Evolutionary conservation across 1,140 invertebrate genomes (phyloP).

Genomic region (Micrasema longulum): DNA sequence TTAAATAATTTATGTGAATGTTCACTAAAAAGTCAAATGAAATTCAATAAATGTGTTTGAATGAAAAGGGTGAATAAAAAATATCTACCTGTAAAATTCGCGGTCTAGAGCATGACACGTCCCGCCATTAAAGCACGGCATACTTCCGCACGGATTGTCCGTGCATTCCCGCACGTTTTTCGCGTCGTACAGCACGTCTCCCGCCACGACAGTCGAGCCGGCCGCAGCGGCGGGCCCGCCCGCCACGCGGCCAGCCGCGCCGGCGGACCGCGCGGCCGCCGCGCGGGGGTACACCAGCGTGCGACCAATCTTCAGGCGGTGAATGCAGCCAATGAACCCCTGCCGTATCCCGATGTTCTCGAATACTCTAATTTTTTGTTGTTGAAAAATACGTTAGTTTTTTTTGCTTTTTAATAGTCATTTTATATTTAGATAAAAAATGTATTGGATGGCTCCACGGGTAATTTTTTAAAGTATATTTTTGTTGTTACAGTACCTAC

Average conservation of each 20-base stretch:
- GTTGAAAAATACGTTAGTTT: too few species aligned
- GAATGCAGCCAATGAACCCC: constrained; percentile 88
- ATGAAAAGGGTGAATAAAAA: constrained; percentile 2
- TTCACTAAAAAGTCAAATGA: neutral
- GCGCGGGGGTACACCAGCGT: constrained; percentile 75
- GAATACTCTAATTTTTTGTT: constrained; percentile 80
- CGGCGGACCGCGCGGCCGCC: constrained; percentile 52
- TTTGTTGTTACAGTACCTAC: too few species aligned
- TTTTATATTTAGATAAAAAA: too few species aligned
- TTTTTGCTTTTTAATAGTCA: too few species aligned
- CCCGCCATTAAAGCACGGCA: constrained; percentile 84
- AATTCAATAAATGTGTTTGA: neutral
- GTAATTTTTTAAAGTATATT: too few species aligned
- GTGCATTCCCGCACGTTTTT: constrained; percentile 77
- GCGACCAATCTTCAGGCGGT: constrained; percentile 80
- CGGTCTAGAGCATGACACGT: constrained; percentile 79
- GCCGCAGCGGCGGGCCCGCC: neutral
- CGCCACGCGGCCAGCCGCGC: constrained; percentile 59
- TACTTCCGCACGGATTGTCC: constrained; percentile 81
- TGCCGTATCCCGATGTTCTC: constrained; percentile 86
- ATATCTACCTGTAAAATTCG: constrained; percentile 53
- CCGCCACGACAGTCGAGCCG: constrained; percentile 60
- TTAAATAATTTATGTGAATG: neutral
- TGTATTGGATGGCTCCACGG: too few species aligned
- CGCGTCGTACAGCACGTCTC: constrained; percentile 46